Evolutionary conservation across 1,140 invertebrate genomes (phyloP), one percentile per base, ranked within the genome.

Genomic region (Heliconius hermathena): DNA sequence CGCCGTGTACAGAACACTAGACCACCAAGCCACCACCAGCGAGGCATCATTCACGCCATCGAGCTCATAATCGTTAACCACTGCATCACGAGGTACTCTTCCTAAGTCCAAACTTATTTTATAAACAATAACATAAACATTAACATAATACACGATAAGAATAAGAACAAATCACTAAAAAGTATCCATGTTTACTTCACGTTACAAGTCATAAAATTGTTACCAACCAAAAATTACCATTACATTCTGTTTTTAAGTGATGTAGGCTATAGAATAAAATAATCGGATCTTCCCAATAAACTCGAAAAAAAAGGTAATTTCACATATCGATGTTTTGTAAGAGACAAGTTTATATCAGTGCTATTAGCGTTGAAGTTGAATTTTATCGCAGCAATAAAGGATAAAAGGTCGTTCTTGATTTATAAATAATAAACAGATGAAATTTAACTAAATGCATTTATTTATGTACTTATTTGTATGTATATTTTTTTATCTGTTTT

Each of bases 341-440:
- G 71, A 76, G 38, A 76, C 78, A 57, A 76, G 33, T 76, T 76
- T 76, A 52, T 73, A 80, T 46, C 79, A 76, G 74, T 71, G 79
- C 75, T 81, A 74, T 81, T 81, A 80, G 74, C 79, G 71, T 57
- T 80, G 85, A 66, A 87, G 79, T 74, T 79, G 66, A 84, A 86
- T 80, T 83, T 90, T 90, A 90, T 90, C 87, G 79, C 49, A 33
- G 66, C 83, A 85, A 87, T 89, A 90, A 66, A 66, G 60, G 60
- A 66, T 26, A 66, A 26, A 66, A n/a, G 60, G n/a, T 66, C 26
- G 26, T 29, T 66, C 60, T 26, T 26, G 60, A 66, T 66, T 66
- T 66, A 66, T 85, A 81, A 87, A 88, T 87, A 86, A 90, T 87
- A 88, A 84, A 88, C 84, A 78, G 72, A 77, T 80, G n/a, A 66